Conservation (phyloP, 2,797 vertebrate species). For the Austrolebias charrua region DNA sequence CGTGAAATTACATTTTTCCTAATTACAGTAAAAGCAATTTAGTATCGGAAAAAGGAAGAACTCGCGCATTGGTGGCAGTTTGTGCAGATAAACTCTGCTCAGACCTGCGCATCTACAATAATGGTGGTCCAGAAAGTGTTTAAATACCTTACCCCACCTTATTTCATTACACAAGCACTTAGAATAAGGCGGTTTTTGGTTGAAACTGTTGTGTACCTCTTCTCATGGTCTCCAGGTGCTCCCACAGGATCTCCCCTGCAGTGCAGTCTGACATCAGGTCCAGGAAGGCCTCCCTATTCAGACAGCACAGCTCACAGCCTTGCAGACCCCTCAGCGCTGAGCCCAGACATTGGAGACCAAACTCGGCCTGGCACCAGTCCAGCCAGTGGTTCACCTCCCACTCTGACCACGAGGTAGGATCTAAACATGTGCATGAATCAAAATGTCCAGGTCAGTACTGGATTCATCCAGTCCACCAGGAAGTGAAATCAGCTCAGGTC, state of each 20-base stretch:
- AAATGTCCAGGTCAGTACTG: not conserved
- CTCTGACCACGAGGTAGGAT: constrained; percentile 70
- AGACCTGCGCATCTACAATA: too few species aligned
- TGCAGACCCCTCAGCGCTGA: constrained; percentile 60
- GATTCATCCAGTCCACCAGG: not conserved
- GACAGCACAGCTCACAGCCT: constrained; percentile 60
- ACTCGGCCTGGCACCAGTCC: constrained; percentile 77
- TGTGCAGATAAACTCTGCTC: too few species aligned
- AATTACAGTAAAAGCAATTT: too few species aligned
- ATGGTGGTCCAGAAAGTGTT: too few species aligned
- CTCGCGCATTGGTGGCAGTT: too few species aligned
- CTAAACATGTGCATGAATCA: constrained; percentile 29
- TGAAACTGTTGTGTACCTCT: constrained; percentile 48
- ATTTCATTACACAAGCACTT: too few species aligned
- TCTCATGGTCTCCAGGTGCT: constrained; percentile 75
- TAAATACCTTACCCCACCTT: too few species aligned
- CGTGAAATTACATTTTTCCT: too few species aligned
- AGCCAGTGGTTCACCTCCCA: constrained; percentile 78
- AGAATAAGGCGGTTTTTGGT: not conserved
- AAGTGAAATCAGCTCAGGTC: not conserved
- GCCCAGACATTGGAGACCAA: constrained; percentile 61
- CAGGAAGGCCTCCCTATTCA: constrained; percentile 70
- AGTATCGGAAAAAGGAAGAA: too few species aligned
- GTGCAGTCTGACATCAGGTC: constrained; percentile 63
- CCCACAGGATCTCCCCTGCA: constrained; percentile 78